A percentile compares a stretch with the other conserved stretches of the same genome.
Evolutionary conservation across 2,888 invertebrate species (phyloP).

Genomic region (Lacanobia oleracea): DNA sequence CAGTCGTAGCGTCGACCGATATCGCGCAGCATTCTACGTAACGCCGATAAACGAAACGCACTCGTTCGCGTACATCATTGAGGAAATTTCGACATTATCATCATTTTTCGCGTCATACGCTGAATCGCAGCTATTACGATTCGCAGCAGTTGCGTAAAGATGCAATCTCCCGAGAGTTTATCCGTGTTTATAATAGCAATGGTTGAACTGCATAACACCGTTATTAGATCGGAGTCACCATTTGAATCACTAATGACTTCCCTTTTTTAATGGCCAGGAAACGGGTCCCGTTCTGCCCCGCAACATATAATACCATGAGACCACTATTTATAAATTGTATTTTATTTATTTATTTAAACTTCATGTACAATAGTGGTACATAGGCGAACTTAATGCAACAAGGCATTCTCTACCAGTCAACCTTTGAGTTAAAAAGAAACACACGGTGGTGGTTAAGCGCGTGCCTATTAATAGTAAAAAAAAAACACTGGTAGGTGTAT

Average conservation of each 20-base stretch:
- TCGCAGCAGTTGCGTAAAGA: slow-evolving; percentile 79
- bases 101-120: slow-evolving; percentile 61
- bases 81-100: slow-evolving; percentile 61
- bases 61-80: slow-evolving; percentile 40
- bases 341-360: too few species aligned
- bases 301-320: slow-evolving; percentile 59
- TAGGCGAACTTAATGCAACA: too few species aligned
- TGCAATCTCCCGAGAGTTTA: slow-evolving; percentile 79
- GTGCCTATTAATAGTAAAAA: too few species aligned
- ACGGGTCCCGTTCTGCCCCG: slow-evolving; percentile 76
- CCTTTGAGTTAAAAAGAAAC: too few species aligned
- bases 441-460: too few species aligned
- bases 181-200: slow-evolving; percentile 81
- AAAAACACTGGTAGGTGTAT: too few species aligned
- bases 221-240: slow-evolving; percentile 82
- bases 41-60: slow-evolving; percentile 57
- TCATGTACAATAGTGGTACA: too few species aligned
- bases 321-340: slow-evolving; percentile 43
- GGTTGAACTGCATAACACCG: slow-evolving; percentile 78
- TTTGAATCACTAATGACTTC: slow-evolving; percentile 86
- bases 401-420: too few species aligned
- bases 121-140: slow-evolving; percentile 64
- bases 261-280: slow-evolving; percentile 83
- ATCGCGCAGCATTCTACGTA: slow-evolving; percentile 45
- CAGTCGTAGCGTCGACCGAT: slow-evolving; percentile 59